phyloP scores from a whole-genome alignment of 2,888 invertebrate genomes.

The Lepetodrilus schrolli region DNA sequence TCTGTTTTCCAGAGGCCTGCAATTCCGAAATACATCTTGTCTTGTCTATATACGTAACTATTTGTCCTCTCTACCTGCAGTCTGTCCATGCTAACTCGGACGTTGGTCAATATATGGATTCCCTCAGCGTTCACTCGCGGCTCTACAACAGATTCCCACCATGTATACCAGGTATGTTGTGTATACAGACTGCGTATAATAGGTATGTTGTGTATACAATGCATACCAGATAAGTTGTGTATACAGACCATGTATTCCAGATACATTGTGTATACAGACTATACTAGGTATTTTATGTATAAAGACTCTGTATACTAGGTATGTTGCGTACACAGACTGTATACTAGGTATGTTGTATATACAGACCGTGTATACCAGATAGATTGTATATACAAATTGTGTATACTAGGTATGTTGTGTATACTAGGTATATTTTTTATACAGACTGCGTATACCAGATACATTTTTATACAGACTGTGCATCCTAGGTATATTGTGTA shows the following conservation, averaged over 20 bases:
- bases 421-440: too few species aligned
- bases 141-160: slow-evolving; percentile 83
- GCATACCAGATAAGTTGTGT: slow-evolving; percentile 87
- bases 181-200: background rate
- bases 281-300: slow-evolving; percentile 83
- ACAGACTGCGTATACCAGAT: too few species aligned
- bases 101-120: slow-evolving; percentile 87
- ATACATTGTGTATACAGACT: too few species aligned
- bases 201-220: too few species aligned
- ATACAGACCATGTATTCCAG: background rate
- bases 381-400: too few species aligned
- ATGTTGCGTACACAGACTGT: too few species aligned
- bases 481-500: slow-evolving; percentile 85
- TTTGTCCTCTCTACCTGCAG: slow-evolving; percentile 4
- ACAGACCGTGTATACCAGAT: too few species aligned
- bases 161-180: slow-evolving; percentile 89
- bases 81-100: slow-evolving; percentile 49
- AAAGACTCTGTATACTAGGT: too few species aligned
- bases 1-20: too few species aligned
- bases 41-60: background rate
- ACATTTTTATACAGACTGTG: slow-evolving; percentile 90
- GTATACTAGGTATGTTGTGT: too few species aligned
- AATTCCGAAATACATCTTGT: background rate
- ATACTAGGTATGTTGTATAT: slow-evolving; percentile 83
- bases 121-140: slow-evolving; percentile 89